A percentile compares a stretch with the other conserved stretches of the same genome.
Conservation (phyloP, 1,140 invertebrate genomes). For the Drosophila murphyi region DNA sequence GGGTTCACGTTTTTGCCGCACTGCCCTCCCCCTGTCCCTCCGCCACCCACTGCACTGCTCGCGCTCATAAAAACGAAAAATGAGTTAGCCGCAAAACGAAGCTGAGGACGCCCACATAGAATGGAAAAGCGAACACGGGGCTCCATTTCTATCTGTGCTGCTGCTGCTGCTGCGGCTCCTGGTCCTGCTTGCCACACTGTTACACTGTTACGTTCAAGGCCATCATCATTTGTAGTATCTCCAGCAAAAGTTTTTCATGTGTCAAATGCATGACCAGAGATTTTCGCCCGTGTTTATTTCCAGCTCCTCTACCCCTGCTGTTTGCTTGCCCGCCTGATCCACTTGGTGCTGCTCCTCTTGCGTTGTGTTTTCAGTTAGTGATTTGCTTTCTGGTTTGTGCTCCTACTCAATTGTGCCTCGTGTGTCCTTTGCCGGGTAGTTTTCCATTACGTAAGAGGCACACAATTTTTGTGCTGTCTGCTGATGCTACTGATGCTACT, state of each 20-base stretch:
- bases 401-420: constrained; percentile 20
- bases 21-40: too few relatives aligned
- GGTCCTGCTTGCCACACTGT: constrained; percentile 1
- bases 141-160: constrained; percentile 21
- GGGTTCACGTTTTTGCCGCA: not conserved
- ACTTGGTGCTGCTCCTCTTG: constrained; percentile 10
- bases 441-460: constrained; percentile 67
- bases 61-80: constrained; percentile 35
- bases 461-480: not conserved
- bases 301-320: not conserved
- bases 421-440: constrained; percentile 54
- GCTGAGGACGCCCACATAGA: constrained; percentile 22
- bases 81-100: constrained; percentile 40
- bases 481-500: not conserved
- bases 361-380: constrained; percentile 1
- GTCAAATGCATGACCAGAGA: constrained; percentile 70
- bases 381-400: not conserved
- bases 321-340: constrained; percentile 7
- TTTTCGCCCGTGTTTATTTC: constrained; percentile 15
- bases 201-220: constrained; percentile 50
- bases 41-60: too few relatives aligned
- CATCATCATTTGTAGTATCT: constrained; percentile 60
- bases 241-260: constrained; percentile 71
- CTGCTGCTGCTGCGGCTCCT: not conserved
- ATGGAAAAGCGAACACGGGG: constrained; percentile 7